phyloP scores from a whole-genome alignment of 2,888 invertebrate genomes.

The Drosophila longiperda region DNA sequence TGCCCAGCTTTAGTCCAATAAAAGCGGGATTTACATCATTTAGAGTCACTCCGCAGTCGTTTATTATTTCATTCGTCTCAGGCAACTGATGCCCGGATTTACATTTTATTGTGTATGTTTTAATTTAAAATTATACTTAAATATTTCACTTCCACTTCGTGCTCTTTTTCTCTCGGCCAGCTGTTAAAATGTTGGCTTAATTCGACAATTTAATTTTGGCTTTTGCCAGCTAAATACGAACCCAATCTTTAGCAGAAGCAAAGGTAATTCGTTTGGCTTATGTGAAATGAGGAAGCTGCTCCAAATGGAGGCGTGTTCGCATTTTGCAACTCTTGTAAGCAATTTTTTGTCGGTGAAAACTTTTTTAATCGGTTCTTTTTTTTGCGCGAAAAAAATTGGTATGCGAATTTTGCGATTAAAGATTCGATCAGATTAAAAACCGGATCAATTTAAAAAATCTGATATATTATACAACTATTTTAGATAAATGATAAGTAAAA shows the following conservation, averaged over 20 bases:
- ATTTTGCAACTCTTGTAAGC: slow-evolving; percentile 7
- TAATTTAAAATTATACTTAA: slow-evolving; percentile 70
- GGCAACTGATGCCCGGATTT: slow-evolving; percentile 42
- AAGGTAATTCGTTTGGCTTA: slow-evolving; percentile 38
- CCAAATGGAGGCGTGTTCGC: slow-evolving; percentile 38
- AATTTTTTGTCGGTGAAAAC: slow-evolving; percentile 37
- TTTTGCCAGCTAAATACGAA: slow-evolving; percentile 66
- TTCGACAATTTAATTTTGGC: slow-evolving; percentile 79
- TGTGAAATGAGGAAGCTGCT: slow-evolving; percentile 73
- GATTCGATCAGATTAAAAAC: slow-evolving; percentile 5
- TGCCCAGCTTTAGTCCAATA: slow-evolving; percentile 52
- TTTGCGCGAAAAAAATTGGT: slow-evolving; percentile 14
- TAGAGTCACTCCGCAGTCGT: slow-evolving; percentile 65
- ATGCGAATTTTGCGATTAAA: slow-evolving; percentile 8
- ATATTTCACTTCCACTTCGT: neutral
- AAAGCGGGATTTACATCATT: slow-evolving; percentile 76
- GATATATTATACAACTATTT: slow-evolving; percentile 1
- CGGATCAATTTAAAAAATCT: slow-evolving; percentile 12
- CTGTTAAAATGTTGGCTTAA: slow-evolving; percentile 73
- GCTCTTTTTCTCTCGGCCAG: slow-evolving; percentile 12
- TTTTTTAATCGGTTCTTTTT: slow-evolving; percentile 5
- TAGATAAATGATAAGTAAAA: neutral
- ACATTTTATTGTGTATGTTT: slow-evolving; percentile 79
- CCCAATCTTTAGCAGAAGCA: slow-evolving; percentile 35
- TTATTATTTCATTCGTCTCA: slow-evolving; percentile 63